Base-by-base conservation (phyloP, 2,888 invertebrate species). In the Myopa tessellatipennis region DNA sequence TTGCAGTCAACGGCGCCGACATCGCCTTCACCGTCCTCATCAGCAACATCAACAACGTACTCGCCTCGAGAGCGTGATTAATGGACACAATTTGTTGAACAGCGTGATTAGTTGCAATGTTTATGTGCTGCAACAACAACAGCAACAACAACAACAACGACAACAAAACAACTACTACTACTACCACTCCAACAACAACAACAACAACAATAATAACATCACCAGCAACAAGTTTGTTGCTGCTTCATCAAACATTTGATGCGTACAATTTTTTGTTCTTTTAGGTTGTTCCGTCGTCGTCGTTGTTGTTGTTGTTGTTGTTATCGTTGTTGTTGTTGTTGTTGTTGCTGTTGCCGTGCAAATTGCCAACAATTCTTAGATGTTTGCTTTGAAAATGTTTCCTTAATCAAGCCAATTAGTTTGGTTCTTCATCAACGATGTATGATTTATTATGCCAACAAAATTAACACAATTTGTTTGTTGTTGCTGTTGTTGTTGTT, bases 11-110 rank as follows among this genome's bases (percentile, higher is more conserved):
- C 65, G 45, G 26, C 73, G 50, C 14, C 73, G 34, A 10, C 34
- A 50, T 61, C 73, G 50, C 63, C 73, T 34, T 63, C 34, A 8
- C 38, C 36, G 34, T 55, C 71, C n/a, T 65, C 74, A 36, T 65
- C 74, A 63, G 58, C 58, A 34, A 36, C 58, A 72, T 72, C 65
- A 65, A 65, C 65, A 34, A 74, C 69, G 63, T 73, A 67, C 58
- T 60, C 38, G 63, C 58, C 36, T 36, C 69, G n/a, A 45, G 61
- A 34, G 58, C 38, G 52, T 79, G 79, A 79, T 79, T 79, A 79
- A 79, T 79, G 79, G 76, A 58, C 40, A 74, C 77, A 79, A 79
- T 79, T 79, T 79, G 79, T 79, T 79, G 77, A 79, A 77, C 79
- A 79, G 77, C 79, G 71, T 79, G 79, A 79, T 79, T 79, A 77